A percentile compares a stretch with the other conserved stretches of the same genome.
These are phyloP conservation scores for Lordiphosa stackelbergi DNA, from an alignment of 1,140 invertebrate species.

Conservation along the genomic window DNA sequence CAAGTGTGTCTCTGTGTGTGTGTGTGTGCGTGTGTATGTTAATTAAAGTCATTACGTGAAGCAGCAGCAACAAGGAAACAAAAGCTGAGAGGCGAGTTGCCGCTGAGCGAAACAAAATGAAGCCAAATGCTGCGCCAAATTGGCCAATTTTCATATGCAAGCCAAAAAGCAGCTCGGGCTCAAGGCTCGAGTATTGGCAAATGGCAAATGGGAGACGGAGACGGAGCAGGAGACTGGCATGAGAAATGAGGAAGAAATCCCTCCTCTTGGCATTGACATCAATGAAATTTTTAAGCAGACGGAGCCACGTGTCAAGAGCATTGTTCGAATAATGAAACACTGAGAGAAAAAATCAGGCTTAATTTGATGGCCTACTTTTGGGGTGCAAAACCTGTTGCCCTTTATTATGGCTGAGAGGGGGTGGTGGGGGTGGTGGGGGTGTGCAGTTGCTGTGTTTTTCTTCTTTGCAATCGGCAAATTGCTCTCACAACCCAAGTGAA, in stretches of 20 bases:
- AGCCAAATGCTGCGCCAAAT: constrained; percentile 59
- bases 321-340: constrained; percentile 47
- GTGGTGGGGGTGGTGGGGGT: background rate
- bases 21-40: constrained; percentile 47
- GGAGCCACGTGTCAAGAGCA: constrained; percentile 46
- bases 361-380: constrained; percentile 31
- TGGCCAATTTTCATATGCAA: constrained; percentile 65
- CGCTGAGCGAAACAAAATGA: constrained; percentile 34
- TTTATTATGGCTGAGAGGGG: background rate
- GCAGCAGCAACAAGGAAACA: constrained; percentile 22
- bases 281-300: constrained; percentile 43
- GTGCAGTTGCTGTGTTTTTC: background rate
- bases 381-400: constrained; percentile 40
- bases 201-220: background rate
- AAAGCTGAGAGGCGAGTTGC: background rate
- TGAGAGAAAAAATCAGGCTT: constrained; percentile 24
- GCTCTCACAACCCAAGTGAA: constrained; percentile 19
- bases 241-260: constrained; percentile 17
- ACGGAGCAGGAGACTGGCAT: background rate
- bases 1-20: background rate
- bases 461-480: constrained; percentile 11
- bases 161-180: constrained; percentile 16
- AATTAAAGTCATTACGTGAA: constrained; percentile 68
- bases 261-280: constrained; percentile 56
- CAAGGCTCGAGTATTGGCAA: constrained; percentile 4